phyloP scores from a whole-genome alignment of 2,888 invertebrate species.

The Agriotes lineatus region DNA sequence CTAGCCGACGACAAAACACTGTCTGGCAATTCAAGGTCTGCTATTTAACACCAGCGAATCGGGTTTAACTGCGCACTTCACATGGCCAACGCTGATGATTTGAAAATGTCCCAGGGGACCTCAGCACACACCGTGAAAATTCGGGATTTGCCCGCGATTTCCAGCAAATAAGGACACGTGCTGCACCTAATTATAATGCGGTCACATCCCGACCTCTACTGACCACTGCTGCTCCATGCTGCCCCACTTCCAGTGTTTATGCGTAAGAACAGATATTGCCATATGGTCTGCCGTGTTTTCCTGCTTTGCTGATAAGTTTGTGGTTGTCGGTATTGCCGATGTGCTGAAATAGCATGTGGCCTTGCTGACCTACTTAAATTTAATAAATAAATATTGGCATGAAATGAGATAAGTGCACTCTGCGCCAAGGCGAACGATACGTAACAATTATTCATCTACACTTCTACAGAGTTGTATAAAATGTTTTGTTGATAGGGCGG shows the following conservation, averaged over 20 bases:
- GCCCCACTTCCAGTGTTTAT: constrained; percentile 9
- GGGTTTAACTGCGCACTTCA: neutral
- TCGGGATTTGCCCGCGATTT: neutral
- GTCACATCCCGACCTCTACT: constrained; percentile 18
- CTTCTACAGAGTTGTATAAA: no score
- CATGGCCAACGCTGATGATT: neutral
- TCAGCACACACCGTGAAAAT: no score
- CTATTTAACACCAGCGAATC: neutral
- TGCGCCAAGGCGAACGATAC: no score
- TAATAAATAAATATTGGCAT: no score
- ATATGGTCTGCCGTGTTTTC: neutral
- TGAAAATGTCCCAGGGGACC: no score
- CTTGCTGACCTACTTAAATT: no score
- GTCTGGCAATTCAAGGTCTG: neutral
- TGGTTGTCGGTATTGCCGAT: no score
- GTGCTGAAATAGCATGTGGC: no score
- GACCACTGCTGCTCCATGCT: constrained; percentile 4
- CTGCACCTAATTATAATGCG: constrained; percentile 21
- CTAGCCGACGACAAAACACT: neutral
- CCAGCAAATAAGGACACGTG: neutral
- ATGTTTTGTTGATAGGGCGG: no score
- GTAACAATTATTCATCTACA: no score
- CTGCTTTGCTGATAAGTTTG: neutral
- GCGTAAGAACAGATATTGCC: neutral
- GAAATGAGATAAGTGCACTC: no score